Evolutionary conservation across 2,797 vertebrate species (phyloP).

Genomic region (Manis crassicaudata): DNA sequence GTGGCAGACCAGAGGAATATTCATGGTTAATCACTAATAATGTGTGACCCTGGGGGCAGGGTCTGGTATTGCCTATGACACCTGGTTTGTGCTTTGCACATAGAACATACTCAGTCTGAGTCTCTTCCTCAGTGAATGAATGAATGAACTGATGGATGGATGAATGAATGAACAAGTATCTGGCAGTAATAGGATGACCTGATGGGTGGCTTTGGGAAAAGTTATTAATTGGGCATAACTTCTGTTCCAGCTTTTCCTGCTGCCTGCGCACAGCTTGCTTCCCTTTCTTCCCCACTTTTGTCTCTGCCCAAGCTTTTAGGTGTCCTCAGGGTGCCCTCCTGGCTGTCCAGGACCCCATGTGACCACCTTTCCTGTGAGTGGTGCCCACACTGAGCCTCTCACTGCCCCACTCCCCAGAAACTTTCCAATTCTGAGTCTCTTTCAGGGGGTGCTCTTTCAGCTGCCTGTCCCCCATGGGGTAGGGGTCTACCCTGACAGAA

Average conservation of each 20-base stretch:
- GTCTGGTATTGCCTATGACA: not conserved
- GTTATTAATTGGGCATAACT: not conserved
- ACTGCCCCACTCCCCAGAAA: not conserved
- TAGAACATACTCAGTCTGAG: not conserved
- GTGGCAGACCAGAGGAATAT: not conserved
- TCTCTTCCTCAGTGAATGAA: not conserved
- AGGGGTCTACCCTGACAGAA: not conserved
- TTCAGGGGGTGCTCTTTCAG: not conserved
- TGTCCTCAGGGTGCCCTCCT: not conserved
- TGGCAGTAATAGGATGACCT: not conserved
- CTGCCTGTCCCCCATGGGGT: not conserved
- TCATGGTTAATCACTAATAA: not conserved
- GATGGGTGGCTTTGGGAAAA: not conserved
- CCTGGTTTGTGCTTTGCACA: not conserved
- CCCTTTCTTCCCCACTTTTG: not conserved
- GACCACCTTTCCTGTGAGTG: not conserved
- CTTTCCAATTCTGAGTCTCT: not conserved
- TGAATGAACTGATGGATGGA: not conserved
- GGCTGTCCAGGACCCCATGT: not conserved
- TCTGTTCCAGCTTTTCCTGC: not conserved
- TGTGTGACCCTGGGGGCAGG: not conserved
- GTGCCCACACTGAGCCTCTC: not conserved
- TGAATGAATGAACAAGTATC: not conserved
- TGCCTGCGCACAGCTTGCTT: not conserved
- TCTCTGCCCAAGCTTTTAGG: not conserved